Conservation (phyloP, 2,797 vertebrate genomes). For the Potorous gilbertii region DNA sequence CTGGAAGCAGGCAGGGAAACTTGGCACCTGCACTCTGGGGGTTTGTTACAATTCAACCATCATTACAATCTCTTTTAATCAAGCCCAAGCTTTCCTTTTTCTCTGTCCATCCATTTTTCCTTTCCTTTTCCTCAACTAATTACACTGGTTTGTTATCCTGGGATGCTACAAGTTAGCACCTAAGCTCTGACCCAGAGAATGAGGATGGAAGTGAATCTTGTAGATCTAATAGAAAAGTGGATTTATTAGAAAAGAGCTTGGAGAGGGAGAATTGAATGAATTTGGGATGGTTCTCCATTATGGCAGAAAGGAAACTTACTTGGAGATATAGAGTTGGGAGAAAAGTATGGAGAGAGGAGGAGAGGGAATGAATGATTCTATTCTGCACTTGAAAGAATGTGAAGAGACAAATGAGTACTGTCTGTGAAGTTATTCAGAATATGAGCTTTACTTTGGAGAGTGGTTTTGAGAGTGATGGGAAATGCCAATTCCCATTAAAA, state of each 20-base stretch:
- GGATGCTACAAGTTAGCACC: background rate
- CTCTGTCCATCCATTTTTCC: background rate
- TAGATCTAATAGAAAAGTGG: background rate
- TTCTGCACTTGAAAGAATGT: background rate
- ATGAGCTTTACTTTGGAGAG: slow-evolving; percentile 8
- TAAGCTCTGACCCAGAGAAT: background rate
- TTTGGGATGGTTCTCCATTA: background rate
- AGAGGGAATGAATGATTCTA: slow-evolving; percentile 2
- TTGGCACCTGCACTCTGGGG: background rate
- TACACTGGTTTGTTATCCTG: background rate
- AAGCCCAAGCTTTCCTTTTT: background rate
- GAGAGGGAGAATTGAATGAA: background rate
- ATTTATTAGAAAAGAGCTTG: background rate
- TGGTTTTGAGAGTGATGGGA: background rate
- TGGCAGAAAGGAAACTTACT: background rate
- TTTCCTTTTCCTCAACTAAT: slow-evolving; percentile 11
- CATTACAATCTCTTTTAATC: background rate
- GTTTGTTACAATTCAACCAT: background rate
- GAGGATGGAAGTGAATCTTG: background rate
- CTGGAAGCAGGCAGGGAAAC: background rate
- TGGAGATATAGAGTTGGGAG: too few species aligned
- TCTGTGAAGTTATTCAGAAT: background rate
- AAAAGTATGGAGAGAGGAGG: background rate
- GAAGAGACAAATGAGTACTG: background rate
- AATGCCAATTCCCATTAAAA: background rate